These are phyloP conservation scores for Etia nguti DNA, from an alignment of 2,113 vertebrate species.

Conservation along the genomic window DNA sequence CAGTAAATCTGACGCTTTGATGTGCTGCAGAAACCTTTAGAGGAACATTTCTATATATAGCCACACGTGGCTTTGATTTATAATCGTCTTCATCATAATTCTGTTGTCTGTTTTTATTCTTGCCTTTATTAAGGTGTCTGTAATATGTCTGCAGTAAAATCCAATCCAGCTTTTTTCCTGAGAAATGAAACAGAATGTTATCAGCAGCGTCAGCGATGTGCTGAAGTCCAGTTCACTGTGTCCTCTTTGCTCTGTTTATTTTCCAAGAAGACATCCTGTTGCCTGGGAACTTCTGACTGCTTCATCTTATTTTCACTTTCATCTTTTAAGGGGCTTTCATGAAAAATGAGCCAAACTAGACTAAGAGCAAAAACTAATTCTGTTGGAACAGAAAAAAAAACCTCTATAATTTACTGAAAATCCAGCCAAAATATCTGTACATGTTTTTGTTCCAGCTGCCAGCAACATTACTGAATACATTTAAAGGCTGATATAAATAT, in stretches of 20 bases:
- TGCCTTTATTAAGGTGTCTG: neutral
- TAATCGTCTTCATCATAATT: rapidly evolving
- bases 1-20: neutral
- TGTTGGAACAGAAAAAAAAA: neutral
- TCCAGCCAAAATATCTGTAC: neutral
- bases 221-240: neutral
- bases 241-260: neutral
- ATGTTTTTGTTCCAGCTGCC: neutral
- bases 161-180: neutral
- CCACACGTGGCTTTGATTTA: rapidly evolving
- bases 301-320: neutral
- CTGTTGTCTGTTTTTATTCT: neutral
- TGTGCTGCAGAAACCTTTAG: neutral
- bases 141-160: neutral
- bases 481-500: neutral
- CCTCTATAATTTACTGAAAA: neutral
- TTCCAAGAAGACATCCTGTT: neutral
- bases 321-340: rapidly evolving
- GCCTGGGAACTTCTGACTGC: neutral
- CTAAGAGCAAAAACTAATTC: neutral
- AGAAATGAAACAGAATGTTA: neutral
- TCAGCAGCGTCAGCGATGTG: neutral
- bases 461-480: neutral
- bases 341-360: neutral
- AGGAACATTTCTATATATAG: neutral